Conservation (phyloP, 2,888 invertebrate species). For the Subacronicta megacephala region DNA sequence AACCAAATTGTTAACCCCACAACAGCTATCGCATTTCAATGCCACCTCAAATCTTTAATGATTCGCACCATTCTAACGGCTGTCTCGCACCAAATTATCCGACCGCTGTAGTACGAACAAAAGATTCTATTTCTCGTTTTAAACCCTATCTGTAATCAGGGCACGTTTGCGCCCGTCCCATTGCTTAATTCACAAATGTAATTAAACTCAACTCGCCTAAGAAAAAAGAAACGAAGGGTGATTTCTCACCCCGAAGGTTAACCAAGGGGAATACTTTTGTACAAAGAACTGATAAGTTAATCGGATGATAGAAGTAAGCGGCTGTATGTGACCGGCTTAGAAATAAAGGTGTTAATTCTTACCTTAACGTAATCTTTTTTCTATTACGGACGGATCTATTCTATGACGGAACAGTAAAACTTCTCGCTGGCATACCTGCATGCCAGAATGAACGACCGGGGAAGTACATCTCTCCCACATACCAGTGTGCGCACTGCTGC, state of each 20-base stretch:
- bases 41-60: conserved; percentile 35
- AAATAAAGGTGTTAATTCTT: conserved; percentile 34
- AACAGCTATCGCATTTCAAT: conserved; percentile 24
- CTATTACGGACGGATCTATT: too few relatives aligned
- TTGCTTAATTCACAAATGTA: conserved; percentile 62
- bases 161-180: conserved; percentile 53
- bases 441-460: too few relatives aligned
- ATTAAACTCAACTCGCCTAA: conserved; percentile 51
- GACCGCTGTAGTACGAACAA: conserved; percentile 43
- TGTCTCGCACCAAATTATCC: conserved; percentile 47
- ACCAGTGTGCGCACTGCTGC: too few relatives aligned
- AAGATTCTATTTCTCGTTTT: conserved; percentile 56
- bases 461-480: too few relatives aligned
- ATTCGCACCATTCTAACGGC: conserved; percentile 41
- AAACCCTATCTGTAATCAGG: conserved; percentile 43
- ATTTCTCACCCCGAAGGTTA: conserved; percentile 52
- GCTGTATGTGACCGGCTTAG: conserved; percentile 47
- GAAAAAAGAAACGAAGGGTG: conserved; percentile 48
- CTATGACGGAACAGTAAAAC: too few relatives aligned
- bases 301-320: conserved; percentile 50
- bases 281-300: conserved; percentile 55
- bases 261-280: conserved; percentile 50
- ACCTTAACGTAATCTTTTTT: conserved; percentile 21
- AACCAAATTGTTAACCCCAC: conserved; percentile 1
- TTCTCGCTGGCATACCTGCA: too few relatives aligned